Percentiles rank a stretch among this genome's conserved stretches.
Evolutionary conservation across 2,797 vertebrate species (phyloP).

Genomic region (Yasuhikotakia modesta): DNA sequence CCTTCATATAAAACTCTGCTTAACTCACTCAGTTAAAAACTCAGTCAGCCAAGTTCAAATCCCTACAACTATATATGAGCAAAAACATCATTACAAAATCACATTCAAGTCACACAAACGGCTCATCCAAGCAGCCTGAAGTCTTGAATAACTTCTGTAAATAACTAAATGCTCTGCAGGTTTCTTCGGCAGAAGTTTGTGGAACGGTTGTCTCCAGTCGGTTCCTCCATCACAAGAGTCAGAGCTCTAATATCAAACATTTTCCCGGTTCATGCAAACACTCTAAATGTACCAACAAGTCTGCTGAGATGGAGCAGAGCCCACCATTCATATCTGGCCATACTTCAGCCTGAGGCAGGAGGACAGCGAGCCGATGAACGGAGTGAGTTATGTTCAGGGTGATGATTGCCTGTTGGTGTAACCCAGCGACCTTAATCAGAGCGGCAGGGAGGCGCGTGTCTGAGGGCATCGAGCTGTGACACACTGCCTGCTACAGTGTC

Average conservation of each 20-base stretch:
- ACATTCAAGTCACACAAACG: no score
- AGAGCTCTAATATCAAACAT: constrained; percentile 5
- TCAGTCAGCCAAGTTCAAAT: no score
- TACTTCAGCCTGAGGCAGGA: constrained; percentile 51
- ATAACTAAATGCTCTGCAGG: no score
- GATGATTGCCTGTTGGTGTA: constrained; percentile 65
- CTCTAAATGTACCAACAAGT: constrained; percentile 24
- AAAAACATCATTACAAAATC: no score
- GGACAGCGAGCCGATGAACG: constrained; percentile 16
- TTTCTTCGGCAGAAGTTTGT: background rate
- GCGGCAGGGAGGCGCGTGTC: constrained; percentile 55
- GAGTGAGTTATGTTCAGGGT: constrained; percentile 61
- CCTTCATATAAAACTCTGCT: no score
- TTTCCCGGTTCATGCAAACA: background rate
- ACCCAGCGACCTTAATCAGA: constrained; percentile 66
- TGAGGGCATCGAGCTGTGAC: constrained; percentile 64
- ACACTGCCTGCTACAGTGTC: constrained; percentile 58
- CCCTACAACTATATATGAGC: no score
- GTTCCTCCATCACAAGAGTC: constrained; percentile 14
- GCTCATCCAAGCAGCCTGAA: background rate
- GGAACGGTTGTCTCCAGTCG: background rate
- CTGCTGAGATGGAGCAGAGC: constrained; percentile 31
- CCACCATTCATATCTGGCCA: constrained; percentile 59
- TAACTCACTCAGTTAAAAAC: no score
- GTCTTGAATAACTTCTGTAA: background rate